Conservation (phyloP, 1,140 invertebrate species). For the Octopus sinensis region DNA sequence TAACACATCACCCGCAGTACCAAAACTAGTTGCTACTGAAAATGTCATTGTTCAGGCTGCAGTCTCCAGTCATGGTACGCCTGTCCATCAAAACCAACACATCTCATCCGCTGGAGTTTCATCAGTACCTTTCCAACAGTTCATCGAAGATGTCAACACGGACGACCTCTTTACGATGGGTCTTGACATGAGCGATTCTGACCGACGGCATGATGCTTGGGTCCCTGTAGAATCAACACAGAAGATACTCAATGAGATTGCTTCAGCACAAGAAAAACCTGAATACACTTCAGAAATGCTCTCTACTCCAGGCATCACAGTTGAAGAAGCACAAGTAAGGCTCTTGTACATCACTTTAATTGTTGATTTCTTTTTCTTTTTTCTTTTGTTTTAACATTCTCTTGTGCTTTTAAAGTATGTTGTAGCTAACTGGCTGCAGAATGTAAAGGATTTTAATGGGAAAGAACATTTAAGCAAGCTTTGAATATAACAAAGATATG, state of each 20-base stretch:
- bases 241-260: slow-evolving; percentile 64
- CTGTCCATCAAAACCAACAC: slow-evolving; percentile 35
- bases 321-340: slow-evolving; percentile 71
- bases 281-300: slow-evolving; percentile 68
- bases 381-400: too few relatives aligned
- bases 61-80: slow-evolving; percentile 26
- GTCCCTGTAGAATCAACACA: slow-evolving; percentile 69
- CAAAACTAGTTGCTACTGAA: background rate
- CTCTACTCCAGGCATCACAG: slow-evolving; percentile 71
- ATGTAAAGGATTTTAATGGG: too few relatives aligned
- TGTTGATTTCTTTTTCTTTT: too few relatives aligned
- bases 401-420: too few relatives aligned
- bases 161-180: slow-evolving; percentile 49
- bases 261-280: slow-evolving; percentile 67
- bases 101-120: slow-evolving; percentile 17
- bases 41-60: background rate
- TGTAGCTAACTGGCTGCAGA: too few relatives aligned
- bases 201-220: slow-evolving; percentile 73
- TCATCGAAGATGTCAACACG: slow-evolving; percentile 15
- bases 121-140: slow-evolving; percentile 26
- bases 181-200: slow-evolving; percentile 54
- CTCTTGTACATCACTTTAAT: too few relatives aligned
- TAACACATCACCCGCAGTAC: background rate
- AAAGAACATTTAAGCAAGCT: too few relatives aligned
- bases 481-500: too few relatives aligned